Evolutionary conservation across 2,113 vertebrate genomes (phyloP).

Genomic region (Promerops cafer): DNA sequence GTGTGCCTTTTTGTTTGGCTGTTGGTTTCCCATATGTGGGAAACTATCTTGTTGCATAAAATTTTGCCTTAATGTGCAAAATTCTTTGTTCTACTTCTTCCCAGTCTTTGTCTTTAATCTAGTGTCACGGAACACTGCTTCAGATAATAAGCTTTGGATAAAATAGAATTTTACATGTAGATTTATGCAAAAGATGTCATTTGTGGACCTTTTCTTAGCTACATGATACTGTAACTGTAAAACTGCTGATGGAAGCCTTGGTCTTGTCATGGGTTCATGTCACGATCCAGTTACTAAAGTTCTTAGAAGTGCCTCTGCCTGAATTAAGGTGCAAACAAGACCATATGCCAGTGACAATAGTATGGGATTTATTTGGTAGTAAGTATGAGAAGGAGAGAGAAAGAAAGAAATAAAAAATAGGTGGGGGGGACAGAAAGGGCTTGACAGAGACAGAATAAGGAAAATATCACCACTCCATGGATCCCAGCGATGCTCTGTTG

Average conservation of each 20-base stretch:
- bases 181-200: not conserved
- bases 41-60: not conserved
- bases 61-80: not conserved
- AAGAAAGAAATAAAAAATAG: not conserved
- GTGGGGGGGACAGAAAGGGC: too few relatives aligned
- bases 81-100: not conserved
- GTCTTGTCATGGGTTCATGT: not conserved
- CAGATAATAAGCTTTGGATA: constrained; percentile 4
- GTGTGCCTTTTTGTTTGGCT: not conserved
- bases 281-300: not conserved
- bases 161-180: not conserved
- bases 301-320: not conserved
- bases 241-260: not conserved
- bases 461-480: not conserved
- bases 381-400: not conserved
- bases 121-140: not conserved
- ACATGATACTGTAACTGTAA: not conserved
- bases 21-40: not conserved
- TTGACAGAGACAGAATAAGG: not conserved
- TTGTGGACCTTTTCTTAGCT: not conserved
- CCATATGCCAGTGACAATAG: not conserved
- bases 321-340: not conserved
- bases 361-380: not conserved
- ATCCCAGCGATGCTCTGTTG: not conserved
- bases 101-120: not conserved